Percentiles rank a stretch among this genome's conserved stretches.
Evolutionary conservation across 2,888 invertebrate species (phyloP).

Genomic region (Tromatobia lineatoria): DNA sequence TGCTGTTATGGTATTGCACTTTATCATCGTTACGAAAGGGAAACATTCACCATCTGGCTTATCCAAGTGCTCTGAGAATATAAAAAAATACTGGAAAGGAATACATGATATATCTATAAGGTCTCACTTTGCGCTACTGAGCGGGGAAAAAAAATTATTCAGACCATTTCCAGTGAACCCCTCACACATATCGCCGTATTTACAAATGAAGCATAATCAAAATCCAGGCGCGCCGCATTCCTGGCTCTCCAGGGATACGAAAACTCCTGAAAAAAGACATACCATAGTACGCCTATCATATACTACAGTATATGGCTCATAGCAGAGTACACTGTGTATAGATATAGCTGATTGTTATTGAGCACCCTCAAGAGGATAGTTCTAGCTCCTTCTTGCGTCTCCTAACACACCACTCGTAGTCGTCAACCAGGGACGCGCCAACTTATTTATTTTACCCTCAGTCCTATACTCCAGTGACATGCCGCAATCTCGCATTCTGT

Average conservation of each 20-base stretch:
- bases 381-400: constrained; percentile 56
- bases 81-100: constrained; percentile 24
- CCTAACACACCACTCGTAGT: constrained; percentile 57
- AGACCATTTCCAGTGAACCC: constrained; percentile 40
- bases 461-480: constrained; percentile 5
- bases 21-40: constrained; percentile 48
- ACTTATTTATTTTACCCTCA: constrained; percentile 60
- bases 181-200: constrained; percentile 52
- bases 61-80: constrained; percentile 10
- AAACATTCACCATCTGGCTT: constrained; percentile 33
- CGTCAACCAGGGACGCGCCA: constrained; percentile 40
- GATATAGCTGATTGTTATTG: constrained; percentile 68
- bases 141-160: constrained; percentile 44
- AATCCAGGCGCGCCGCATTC: constrained; percentile 59
- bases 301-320: constrained; percentile 35
- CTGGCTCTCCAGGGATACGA: constrained; percentile 52
- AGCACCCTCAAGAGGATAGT: constrained; percentile 68
- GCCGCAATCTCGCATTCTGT: constrained; percentile 57
- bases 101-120: constrained; percentile 33
- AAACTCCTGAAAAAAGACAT: constrained; percentile 59
- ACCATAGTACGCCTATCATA: constrained; percentile 14
- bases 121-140: background rate
- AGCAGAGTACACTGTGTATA: constrained; percentile 46
- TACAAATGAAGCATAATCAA: constrained; percentile 68
- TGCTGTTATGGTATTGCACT: constrained; percentile 35